Base-by-base conservation (phyloP, 2,888 invertebrate species). In the Drosophila emarginata region DNA sequence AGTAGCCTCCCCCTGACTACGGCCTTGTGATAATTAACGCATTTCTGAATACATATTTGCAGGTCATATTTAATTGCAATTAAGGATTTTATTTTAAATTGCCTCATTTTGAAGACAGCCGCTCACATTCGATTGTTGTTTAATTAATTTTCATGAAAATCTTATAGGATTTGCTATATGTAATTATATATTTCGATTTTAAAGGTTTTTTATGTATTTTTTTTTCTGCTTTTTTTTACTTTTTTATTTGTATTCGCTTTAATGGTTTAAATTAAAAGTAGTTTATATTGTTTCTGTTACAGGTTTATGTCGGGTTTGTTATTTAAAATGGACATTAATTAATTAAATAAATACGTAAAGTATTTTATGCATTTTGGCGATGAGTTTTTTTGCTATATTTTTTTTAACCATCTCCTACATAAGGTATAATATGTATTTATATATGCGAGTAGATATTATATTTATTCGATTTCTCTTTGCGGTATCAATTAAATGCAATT, bases 51-150 rank as follows among this genome's bases (percentile, higher is more conserved):
- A 64, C 40, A 57, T 14, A 64, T 37, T 60, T 59, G 51, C 65
- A 68, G 70, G 45, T 50, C 74, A 39, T 64, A 61, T 58, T 83
- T 82, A 82, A 82, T 80, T 88, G 87, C 88, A 82, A 86, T 80
- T 77, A 79, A 85, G 74, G 51, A 18, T 39, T 26, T 66, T 15
- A 40, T 36, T 56, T 53, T 26, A 50, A 37, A 52, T 67, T 56
- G 40, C 14, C 28, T 45, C 51, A 28, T 18, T 45, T 21, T 37
- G 28, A 57, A 56, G 50, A 74, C 54, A 67, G 50, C 59, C 18
- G 32, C 2, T 32, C 32, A 36, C 9, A 45, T 45, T 45, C 45
- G 45, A 11, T 45, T 11, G 45, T 21, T 45, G 9, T 67, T 72
- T 68, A 76, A 66, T 77, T 61, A 61, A 66, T 68, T 79, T 69